phyloP scores from a whole-genome alignment of 2,113 vertebrate species.

The Corythaeola cristata region DNA sequence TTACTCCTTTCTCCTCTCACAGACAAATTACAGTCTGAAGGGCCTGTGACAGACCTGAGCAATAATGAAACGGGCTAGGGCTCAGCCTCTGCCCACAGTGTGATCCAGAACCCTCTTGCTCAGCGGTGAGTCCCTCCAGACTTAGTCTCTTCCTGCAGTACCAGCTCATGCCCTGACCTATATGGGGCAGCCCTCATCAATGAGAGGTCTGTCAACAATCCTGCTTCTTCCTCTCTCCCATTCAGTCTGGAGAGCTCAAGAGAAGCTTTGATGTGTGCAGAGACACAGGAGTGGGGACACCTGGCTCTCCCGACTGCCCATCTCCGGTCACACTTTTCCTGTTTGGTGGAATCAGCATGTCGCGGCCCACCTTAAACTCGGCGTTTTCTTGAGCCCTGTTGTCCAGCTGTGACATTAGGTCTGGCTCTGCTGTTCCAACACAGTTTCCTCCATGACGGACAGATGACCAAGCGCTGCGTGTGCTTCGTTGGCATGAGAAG shows the following conservation, averaged over 20 bases:
- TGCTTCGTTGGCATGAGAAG: background rate
- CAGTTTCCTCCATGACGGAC: background rate
- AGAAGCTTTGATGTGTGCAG: background rate
- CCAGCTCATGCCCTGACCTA: background rate
- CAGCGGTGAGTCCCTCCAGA: fast-evolving
- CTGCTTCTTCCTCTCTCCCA: fast-evolving
- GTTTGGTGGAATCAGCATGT: background rate
- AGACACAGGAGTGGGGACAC: background rate
- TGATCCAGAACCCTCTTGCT: background rate
- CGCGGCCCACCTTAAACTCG: background rate
- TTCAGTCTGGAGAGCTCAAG: background rate
- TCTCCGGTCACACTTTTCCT: background rate
- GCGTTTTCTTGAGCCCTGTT: background rate
- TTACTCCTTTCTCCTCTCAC: slow-evolving; percentile 9
- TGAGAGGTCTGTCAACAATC: background rate
- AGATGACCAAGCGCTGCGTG: background rate
- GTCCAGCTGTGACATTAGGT: background rate
- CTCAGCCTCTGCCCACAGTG: fast-evolving
- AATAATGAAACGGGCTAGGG: background rate
- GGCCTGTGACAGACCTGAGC: background rate
- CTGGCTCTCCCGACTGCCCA: background rate
- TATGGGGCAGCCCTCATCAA: background rate
- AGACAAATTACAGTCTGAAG: background rate
- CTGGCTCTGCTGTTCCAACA: background rate
- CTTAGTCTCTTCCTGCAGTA: background rate